Base-by-base conservation (phyloP, 2,888 invertebrate genomes). In the Cyclophora albipunctata region DNA sequence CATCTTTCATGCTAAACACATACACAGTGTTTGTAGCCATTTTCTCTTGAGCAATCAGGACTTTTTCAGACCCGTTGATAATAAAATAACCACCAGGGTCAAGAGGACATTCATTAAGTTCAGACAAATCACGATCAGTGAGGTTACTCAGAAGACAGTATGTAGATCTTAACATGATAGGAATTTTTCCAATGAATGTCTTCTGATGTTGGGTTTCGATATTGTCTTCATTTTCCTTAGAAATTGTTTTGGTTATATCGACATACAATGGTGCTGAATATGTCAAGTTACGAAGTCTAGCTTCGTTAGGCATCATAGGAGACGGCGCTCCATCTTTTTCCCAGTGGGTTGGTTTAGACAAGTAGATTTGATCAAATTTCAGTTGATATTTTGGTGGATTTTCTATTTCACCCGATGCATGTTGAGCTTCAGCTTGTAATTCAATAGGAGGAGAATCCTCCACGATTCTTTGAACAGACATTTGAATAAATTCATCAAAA, bases 11-110 rank as follows among this genome's bases (percentile, higher is more conserved):
- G 67, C 97, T 95, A 75, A 99, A 99, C 7, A 99, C 99, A 85
- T 99, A 99, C 1, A 99, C 99, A 45, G 99, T 99, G 77, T 99
- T 99, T 4, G 99, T 99, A 4, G 99, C 99, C 99, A 99, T 99
- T 88, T 99, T 99, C 78, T 99, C 99, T 81, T 99, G 99, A 0
- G 99, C 99, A 78, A 99, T 99, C 40, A 99, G 88, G 3, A 99
- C 96, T 82, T 98, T 98, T 85, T 99, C 99, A 4, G 99, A 99
- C 2, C 99, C 99, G 78, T 99, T 99, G 58, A 99, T 99, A 63
- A 99, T 98, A 71, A 99, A 99, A 81, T 99, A 99, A 54, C 99
- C 99, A 62, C 99, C 99, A 44, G 99, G 99, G 90, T 99, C 99
- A 45, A 99, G 90, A 0, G 99, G 99, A 67, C 99, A 99, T 84